Evolutionary conservation across 2,888 invertebrate species (phyloP), one percentile per base, ranked within the genome.

Genomic region (Heliconius charithonia): DNA sequence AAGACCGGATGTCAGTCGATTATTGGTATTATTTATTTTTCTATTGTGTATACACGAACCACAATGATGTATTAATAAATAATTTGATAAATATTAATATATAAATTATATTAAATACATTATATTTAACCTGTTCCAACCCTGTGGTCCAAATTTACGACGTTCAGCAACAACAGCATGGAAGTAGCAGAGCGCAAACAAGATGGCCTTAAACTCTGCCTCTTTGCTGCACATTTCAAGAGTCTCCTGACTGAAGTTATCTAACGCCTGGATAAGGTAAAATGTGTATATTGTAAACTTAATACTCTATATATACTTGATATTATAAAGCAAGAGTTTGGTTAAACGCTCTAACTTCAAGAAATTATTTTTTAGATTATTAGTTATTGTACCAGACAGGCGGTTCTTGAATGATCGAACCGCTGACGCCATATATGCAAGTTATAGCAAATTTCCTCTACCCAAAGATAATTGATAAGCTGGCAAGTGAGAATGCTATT

Each of bases 131-230:
- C 97, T 96, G 88, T 98, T 98, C 98, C 98, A 98, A 19, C 98
- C 98, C 90, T 99, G 98, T 0, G 99, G 97, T 0, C 99, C 99
- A 89, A 99, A 99, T 93, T 99, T 99, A 65, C 98, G 95, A 80
- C 99, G 95, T 90, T 99, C 98, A 7, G 98, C 98, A 1, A 99
- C 97, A 0, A 98, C 98, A 2, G 99, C 99, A 89, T 99, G 99
- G 93, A 99, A 99, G 89, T 99, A 99, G 88, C 98, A 98, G 0
- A 99, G 94, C 0, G 98, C 96, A 89, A 99, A 99, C 66, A 98
- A 93, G 81, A 98, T 96, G 0, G 97, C 96, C 91, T 98, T 99
- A 89, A 98, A 99, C 91, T 99, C 99, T 0, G 97, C 97, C 92
- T 99, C 99, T 89, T 98, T 98, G 77, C 97, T 97, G 90, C 98